Evolutionary conservation across 2,888 invertebrate species (phyloP), one percentile per base, ranked within the genome.

Genomic region (Crioceris asparagi): DNA sequence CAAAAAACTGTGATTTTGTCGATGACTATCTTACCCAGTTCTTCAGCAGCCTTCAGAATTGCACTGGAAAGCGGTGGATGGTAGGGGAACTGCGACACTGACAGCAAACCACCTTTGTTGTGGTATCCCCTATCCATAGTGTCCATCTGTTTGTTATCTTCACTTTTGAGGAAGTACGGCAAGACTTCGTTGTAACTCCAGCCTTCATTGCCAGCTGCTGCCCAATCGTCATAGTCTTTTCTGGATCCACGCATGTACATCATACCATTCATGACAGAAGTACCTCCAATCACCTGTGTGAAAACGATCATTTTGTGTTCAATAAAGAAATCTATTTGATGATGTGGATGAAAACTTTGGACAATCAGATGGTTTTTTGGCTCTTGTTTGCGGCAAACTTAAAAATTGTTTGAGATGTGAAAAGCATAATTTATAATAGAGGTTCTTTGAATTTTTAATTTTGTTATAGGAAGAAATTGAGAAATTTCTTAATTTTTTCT

Each of bases 201-300:
- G 33, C 90, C 91, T 8, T 78, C 74, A 61, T 86, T 88, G 6
- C 93, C 93, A 41, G 79, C 70, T 0, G 74, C 76, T 0, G 83
- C 85, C 93, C 92, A 93, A 42, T 75, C 72, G 58, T 93, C 87
- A 64, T 80, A 93, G 65, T 93, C 93, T 42, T 76, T 77, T 16
- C 81, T 75, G 39, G 88, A 80, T 1, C 93, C 93, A 17, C 93
- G 72, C 47, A 93, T 85, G 64, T 93, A 93, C 77, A 86, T 91
- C 93, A 94, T 94, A 15, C 93, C 93, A 63, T 94, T 94, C 69
- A 93, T 75, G 0, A 88, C 87, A 11, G 91, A 91, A 1, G 90
- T 91, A 1, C 93, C 93, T 4, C 93, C 93, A 7, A 91, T 65
- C 0, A 87, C 86, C 82, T 82, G 8, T 25, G 26, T 4, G 7